Percentiles rank a stretch among this genome's conserved stretches.
Conservation (phyloP, 2,113 vertebrate genomes). For the Planiliza haematocheilus region DNA sequence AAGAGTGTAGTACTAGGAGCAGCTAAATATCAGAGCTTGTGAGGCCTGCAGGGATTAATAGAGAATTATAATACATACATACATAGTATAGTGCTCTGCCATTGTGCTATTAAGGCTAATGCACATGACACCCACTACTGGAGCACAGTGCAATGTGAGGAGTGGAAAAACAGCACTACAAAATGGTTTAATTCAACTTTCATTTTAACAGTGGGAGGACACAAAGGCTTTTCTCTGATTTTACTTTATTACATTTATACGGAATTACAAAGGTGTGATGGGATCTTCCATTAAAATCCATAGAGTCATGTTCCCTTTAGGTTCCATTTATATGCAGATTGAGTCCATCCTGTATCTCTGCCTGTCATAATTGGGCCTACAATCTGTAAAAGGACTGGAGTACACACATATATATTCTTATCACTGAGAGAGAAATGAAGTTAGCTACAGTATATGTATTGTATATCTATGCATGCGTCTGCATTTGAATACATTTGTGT, state of each 20-base stretch:
- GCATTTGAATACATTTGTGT: slow-evolving; percentile 26
- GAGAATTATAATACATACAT: too few species aligned
- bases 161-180: slow-evolving; percentile 70
- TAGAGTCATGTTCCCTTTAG: slow-evolving; percentile 78
- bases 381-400: slow-evolving; percentile 79
- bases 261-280: slow-evolving; percentile 80
- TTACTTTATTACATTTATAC: slow-evolving; percentile 85
- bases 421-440: slow-evolving; percentile 25
- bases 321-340: slow-evolving; percentile 90
- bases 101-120: too few species aligned
- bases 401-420: slow-evolving; percentile 69
- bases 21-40: too few species aligned
- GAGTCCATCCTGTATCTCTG: slow-evolving; percentile 80
- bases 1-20: too few species aligned
- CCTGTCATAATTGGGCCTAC: slow-evolving; percentile 81
- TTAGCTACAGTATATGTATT: slow-evolving; percentile 3
- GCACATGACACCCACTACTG: background rate
- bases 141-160: background rate
- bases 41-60: too few species aligned
- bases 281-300: slow-evolving; percentile 79
- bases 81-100: too few species aligned
- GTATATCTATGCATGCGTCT: slow-evolving; percentile 19
- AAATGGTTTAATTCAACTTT: slow-evolving; percentile 82
- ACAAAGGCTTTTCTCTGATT: slow-evolving; percentile 77
- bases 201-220: slow-evolving; percentile 72